Evolutionary conservation across 92 coral and sea anemone species (phyloP), one percentile per base, ranked within the genome.

Genomic region (Heliopora coerulea): DNA sequence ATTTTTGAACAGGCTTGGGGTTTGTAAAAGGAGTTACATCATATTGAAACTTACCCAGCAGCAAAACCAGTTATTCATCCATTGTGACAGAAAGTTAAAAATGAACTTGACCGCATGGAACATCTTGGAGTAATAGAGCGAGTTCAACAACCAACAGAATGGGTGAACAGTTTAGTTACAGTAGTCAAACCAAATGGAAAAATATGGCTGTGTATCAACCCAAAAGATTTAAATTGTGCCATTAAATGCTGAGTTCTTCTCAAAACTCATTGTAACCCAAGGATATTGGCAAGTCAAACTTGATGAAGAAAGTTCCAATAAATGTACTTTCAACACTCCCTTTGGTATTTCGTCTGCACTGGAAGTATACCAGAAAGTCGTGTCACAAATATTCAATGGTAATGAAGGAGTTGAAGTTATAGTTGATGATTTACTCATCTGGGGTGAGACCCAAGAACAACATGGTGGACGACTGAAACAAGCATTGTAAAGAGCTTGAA

Each of bases 301-400:
- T 6, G 74, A 68, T 14, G 74, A 68, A 1, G 74, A 68, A 68
- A 68, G 74, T 31, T 40, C 74, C 0, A 32, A 25, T 8, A 68
- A 68, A 31, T 26, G 39, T 5, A 68, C 74, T 1, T 68, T 68
- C 34, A 26, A 68, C 13, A 10, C 74, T 13, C 74, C 74, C 0
- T 68, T 46, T 28, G 74, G 74, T 1, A 42, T 50, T n/a, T 24
- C 48, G 30, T 68, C 74, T 6, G 46, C 74, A 13, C 39, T 59
- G n/a, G 72, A 58, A 44, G 80, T 75, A 52, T 61, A 60, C 30
- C 72, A 75, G 26, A 60, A 41, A 17, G 40, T 59, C 30, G 42
- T 59, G 69, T 75, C 62, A 19, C 80, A 75, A 25, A 75, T 75
- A 19, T 60, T 75, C 50, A 72, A 75, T 26, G 79, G 79, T 17